phyloP scores from a whole-genome alignment of 2,888 invertebrate genomes.

The Tortricodes alternella region DNA sequence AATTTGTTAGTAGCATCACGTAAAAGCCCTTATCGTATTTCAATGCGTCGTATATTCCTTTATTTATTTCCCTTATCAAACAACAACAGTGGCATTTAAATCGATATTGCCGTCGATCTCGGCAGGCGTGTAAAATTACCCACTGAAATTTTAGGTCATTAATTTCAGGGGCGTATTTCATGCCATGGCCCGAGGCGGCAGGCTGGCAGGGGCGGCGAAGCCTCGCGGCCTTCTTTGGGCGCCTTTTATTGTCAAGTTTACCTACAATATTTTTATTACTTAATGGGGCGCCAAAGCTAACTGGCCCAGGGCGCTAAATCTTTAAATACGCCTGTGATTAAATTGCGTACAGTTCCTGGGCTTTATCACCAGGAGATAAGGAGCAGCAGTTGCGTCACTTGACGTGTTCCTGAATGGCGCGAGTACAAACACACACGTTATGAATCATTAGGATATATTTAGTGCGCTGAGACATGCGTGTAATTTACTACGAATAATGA shows the following conservation, averaged over 20 bases:
- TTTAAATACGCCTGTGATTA: no score
- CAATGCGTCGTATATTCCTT: no score
- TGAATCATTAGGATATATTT: conserved; percentile 74
- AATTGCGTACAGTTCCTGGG: conserved; percentile 22
- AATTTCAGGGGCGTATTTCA: no score
- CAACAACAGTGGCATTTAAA: not conserved
- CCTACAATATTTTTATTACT: no score
- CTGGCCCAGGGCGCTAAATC: no score
- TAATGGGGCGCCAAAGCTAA: no score
- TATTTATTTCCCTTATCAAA: not conserved
- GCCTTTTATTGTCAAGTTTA: no score
- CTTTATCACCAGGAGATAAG: conserved; percentile 51
- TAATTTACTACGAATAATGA: conserved; percentile 70
- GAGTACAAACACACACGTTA: conserved; percentile 30
- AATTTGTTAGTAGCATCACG: not conserved
- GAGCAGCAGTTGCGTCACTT: conserved; percentile 59
- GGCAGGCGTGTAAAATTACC: not conserved
- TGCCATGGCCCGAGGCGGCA: no score
- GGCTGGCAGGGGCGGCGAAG: no score
- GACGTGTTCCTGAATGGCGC: conserved; percentile 56
- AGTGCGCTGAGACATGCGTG: conserved; percentile 56
- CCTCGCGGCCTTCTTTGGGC: no score
- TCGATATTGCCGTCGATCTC: not conserved
- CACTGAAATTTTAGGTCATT: conserved; percentile 5
- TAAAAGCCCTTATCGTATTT: not conserved